Conservation (phyloP, 2,888 invertebrate genomes). For the Acleris cristana region DNA sequence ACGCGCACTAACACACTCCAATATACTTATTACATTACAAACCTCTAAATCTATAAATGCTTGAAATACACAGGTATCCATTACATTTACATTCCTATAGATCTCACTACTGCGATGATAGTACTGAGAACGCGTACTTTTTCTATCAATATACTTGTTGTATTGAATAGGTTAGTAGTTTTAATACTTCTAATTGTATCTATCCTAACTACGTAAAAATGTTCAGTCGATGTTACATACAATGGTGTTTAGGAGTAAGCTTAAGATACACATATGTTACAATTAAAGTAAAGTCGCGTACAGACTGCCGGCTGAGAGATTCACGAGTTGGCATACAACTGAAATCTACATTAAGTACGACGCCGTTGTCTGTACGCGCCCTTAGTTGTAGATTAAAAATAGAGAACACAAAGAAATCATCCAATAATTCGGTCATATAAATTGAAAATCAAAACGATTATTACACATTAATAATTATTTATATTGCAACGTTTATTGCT, state of each 20-base stretch:
- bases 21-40: constrained; percentile 55
- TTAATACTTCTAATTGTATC: constrained; percentile 61
- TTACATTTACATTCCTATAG: constrained; percentile 64
- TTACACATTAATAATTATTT: constrained; percentile 48
- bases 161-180: constrained; percentile 54
- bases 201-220: constrained; percentile 80
- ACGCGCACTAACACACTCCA: constrained; percentile 74
- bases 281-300: constrained; percentile 45
- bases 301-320: constrained; percentile 50
- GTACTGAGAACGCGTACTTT: constrained; percentile 38
- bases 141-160: constrained; percentile 54
- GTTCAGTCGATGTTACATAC: constrained; percentile 83
- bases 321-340: constrained; percentile 46
- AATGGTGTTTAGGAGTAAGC: constrained; percentile 76
- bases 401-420: constrained; percentile 56
- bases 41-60: constrained; percentile 77
- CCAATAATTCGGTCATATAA: constrained; percentile 52
- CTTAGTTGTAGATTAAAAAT: constrained; percentile 49
- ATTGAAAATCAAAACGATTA: constrained; percentile 48
- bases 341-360: constrained; percentile 52
- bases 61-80: constrained; percentile 69
- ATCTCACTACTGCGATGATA: constrained; percentile 69
- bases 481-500: constrained; percentile 74
- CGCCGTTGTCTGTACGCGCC: constrained; percentile 52
- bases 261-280: constrained; percentile 45